phyloP scores from a whole-genome alignment of 2,797 vertebrate genomes.

The Gila robusta region DNA sequence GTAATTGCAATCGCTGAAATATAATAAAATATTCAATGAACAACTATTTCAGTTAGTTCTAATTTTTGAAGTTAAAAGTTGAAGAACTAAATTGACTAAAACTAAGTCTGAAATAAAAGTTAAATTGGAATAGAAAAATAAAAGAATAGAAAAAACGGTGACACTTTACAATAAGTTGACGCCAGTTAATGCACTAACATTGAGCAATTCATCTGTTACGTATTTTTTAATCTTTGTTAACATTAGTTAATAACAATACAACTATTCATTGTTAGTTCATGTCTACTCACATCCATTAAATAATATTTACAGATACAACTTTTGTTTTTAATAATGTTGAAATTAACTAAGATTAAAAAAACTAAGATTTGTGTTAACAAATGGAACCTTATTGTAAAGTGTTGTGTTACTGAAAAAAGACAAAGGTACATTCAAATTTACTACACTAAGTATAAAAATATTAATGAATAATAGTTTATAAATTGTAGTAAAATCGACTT shows the following conservation, averaged over 20 bases:
- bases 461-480: background rate
- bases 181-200: background rate
- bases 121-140: background rate
- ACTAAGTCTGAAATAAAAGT: background rate
- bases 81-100: background rate
- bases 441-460: background rate
- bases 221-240: background rate
- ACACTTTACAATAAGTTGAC: background rate
- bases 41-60: background rate
- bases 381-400: background rate
- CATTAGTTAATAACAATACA: background rate
- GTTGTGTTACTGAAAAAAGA: background rate
- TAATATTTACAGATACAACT: background rate
- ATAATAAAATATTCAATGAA: background rate
- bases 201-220: background rate
- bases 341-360: background rate
- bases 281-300: background rate
- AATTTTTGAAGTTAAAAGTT: background rate
- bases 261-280: background rate
- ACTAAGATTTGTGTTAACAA: background rate
- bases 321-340: background rate
- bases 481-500: background rate
- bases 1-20: background rate
- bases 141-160: background rate
- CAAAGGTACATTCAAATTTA: background rate